These are phyloP conservation scores for Gymnoscopelus microlampas DNA, from an alignment of 2,797 vertebrate genomes.

Conservation along the genomic window DNA sequence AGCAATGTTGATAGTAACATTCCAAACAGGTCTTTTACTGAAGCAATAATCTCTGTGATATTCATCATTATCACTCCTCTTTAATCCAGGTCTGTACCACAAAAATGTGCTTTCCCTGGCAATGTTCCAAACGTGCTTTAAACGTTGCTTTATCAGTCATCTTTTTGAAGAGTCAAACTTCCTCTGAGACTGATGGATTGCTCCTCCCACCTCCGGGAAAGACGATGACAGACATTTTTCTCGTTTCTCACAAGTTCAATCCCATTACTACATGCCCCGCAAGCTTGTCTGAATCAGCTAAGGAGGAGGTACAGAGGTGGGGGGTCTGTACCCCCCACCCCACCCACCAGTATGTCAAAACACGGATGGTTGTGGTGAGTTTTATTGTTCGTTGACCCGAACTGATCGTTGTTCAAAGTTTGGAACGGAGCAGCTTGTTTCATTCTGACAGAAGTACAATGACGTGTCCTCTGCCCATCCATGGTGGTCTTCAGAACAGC, in stretches of 20 bases:
- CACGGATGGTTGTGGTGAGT: conserved; percentile 6
- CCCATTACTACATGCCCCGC: neutral
- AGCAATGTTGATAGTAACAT: too few species aligned
- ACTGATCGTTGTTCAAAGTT: conserved; percentile 36
- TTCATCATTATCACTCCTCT: too few species aligned
- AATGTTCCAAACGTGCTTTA: neutral
- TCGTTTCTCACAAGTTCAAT: conserved; percentile 1
- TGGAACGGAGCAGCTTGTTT: conserved; percentile 31
- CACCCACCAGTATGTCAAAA: conserved; percentile 19
- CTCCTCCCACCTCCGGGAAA: neutral
- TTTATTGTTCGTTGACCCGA: conserved; percentile 40
- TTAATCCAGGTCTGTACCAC: neutral
- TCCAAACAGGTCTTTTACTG: too few species aligned
- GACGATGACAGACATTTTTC: conserved; percentile 11
- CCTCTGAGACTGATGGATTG: neutral
- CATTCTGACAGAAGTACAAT: conserved; percentile 47
- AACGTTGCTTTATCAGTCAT: neutral
- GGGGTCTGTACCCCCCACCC: neutral
- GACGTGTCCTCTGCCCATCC: neutral
- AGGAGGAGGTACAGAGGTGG: neutral
- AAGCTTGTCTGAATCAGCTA: conserved; percentile 3
- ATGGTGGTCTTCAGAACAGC: conserved; percentile 50
- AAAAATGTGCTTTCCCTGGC: neutral
- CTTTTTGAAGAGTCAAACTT: conserved; percentile 1
- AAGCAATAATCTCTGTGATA: too few species aligned